Evolutionary conservation across 2,113 vertebrate genomes (phyloP), one percentile per base, ranked within the genome.

Genomic region (Odontesthes bonariensis): DNA sequence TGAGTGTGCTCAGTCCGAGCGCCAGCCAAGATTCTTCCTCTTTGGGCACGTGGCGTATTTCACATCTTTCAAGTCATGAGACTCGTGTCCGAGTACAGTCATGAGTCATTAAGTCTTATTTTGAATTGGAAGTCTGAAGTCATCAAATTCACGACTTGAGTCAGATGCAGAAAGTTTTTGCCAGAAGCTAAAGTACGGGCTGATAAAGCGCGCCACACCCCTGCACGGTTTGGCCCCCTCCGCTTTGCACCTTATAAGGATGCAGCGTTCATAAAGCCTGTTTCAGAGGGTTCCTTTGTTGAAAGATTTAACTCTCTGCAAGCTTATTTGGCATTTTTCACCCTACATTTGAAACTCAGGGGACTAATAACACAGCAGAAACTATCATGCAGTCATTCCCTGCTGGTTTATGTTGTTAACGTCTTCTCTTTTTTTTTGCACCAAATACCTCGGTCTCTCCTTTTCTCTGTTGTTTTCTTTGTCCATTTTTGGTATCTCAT

Each of bases 401-500:
- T 69, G 71, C 71, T 79, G 54, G 40, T 35, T 67, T 51, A 14
- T 72, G 54, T 72, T 72, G 33, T 56, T 67, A 62, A 59, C 60
- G 16, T 69, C 38, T 42, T 22, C 27, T 74, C 35, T 74, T 64
- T 74, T 58, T 35, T 35, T 38, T 38, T 38, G 10, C 33, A 38
- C 31, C 38, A 60, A 52, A 54, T 44, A 38, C 27, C 57, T 75
- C 47, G 68, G 46, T 59, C 31, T 53, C 73, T 71, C 16, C 59
- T 60, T 80, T 74, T 73, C 69, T 69, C 59, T 61, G 19, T 57
- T 79, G 73, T 80, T 89, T 83, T 70, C 69, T 74, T 52, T 73
- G 73, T 79, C 72, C 67, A 79, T 90, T 77, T 87, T 77, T 84
- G 76, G 79, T 69, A 54, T 81, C 63, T 85, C 63, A 20, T 85